phyloP scores from a whole-genome alignment of 2,113 vertebrate species.

The Paradoxurus hermaphroditus region DNA sequence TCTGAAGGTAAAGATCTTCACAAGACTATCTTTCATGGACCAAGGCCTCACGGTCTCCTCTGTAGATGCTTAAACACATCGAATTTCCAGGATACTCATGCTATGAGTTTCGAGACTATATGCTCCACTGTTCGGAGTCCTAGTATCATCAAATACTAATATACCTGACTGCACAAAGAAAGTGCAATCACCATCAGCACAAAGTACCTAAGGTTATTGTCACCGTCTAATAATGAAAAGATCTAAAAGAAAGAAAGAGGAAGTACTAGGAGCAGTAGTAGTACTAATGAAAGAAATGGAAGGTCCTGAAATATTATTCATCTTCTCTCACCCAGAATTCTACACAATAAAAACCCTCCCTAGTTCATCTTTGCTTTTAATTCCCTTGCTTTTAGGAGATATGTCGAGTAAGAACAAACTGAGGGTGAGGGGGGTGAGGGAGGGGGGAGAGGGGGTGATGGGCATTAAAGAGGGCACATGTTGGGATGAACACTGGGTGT shows the following conservation, averaged over 20 bases:
- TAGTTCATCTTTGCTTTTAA: no score
- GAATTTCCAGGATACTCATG: neutral
- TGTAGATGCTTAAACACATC: neutral
- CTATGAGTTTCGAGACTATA: neutral
- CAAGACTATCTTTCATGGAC: neutral
- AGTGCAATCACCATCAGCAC: neutral
- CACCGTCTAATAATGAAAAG: neutral
- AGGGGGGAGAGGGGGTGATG: no score
- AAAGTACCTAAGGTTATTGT: neutral
- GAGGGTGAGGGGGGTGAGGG: no score
- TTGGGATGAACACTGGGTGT: no score
- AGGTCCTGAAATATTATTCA: neutral
- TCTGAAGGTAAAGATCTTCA: neutral
- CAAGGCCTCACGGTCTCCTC: neutral
- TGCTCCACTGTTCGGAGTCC: neutral
- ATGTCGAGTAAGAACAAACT: no score
- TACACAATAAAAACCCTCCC: neutral
- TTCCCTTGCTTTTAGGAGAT: no score
- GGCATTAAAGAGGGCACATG: no score
- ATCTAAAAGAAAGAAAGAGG: neutral
- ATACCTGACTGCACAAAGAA: neutral
- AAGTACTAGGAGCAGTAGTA: neutral
- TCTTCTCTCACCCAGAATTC: neutral
- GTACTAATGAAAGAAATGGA: neutral
- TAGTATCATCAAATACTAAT: neutral